Conservation (phyloP, 1,140 invertebrate species). For the Drusus annulatus region DNA sequence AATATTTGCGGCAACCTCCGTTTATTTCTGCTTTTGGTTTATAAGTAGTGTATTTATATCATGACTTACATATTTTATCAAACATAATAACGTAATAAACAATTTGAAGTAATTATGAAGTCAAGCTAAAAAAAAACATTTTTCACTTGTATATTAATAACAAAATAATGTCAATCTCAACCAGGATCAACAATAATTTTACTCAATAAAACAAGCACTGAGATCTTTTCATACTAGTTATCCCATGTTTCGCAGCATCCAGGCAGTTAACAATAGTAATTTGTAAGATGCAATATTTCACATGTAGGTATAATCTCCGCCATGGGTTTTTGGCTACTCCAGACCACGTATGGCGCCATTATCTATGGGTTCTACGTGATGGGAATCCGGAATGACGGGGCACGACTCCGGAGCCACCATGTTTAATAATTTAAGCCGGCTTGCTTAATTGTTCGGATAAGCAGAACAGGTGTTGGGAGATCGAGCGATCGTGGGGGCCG, state of each 20-base stretch:
- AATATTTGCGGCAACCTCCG: too few species aligned
- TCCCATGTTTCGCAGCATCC: background rate
- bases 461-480: conserved; percentile 19
- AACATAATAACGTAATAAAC: too few species aligned
- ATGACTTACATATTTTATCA: too few species aligned
- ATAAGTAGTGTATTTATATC: too few species aligned
- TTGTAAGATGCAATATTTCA: conserved; percentile 25
- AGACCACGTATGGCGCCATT: conserved; percentile 23
- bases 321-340: conserved; percentile 7
- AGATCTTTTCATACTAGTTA: background rate
- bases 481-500: background rate
- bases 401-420: conserved; percentile 3
- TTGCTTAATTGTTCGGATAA: conserved; percentile 31
- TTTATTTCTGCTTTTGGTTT: too few species aligned
- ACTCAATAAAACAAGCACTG: background rate
- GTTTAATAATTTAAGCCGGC: conserved; percentile 37
- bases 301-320: background rate
- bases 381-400: conserved; percentile 17
- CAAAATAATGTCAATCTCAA: background rate
- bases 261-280: background rate
- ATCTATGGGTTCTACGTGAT: conserved; percentile 41
- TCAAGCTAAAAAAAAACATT: too few species aligned
- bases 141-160: too few species aligned
- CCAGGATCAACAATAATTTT: background rate
- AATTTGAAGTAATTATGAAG: too few species aligned